phyloP scores from a whole-genome alignment of 2,888 invertebrate genomes.

The Ornithoptera alexandrae region DNA sequence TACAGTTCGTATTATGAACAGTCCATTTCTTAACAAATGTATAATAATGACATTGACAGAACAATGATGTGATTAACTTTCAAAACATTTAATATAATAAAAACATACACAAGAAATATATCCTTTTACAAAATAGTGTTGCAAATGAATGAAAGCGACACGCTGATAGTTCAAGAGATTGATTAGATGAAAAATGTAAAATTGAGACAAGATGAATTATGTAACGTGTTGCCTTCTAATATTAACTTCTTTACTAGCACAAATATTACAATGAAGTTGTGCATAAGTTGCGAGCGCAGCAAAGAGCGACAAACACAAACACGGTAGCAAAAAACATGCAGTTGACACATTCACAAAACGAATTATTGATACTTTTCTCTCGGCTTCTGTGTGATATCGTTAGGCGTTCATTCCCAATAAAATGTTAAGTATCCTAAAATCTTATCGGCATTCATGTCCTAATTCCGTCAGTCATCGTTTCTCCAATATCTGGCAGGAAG shows the following conservation, averaged over 20 bases:
- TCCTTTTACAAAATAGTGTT: conserved; percentile 10
- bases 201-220: neutral
- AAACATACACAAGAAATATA: conserved; percentile 16
- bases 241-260: conserved; percentile 24
- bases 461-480: conserved; percentile 47
- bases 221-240: conserved; percentile 13
- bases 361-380: conserved; percentile 49
- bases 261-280: conserved; percentile 23
- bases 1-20: neutral
- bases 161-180: neutral
- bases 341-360: conserved; percentile 63
- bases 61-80: neutral
- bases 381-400: conserved; percentile 66
- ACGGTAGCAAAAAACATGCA: conserved; percentile 72
- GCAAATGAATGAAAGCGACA: conserved; percentile 9
- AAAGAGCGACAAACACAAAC: conserved; percentile 68
- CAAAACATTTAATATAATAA: neutral
- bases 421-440: conserved; percentile 59
- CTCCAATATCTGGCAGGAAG: conserved; percentile 72
- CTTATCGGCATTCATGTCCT: conserved; percentile 55
- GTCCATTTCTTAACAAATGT: neutral
- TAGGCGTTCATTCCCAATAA: conserved; percentile 69
- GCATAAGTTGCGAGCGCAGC: conserved; percentile 38
- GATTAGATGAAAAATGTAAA: neutral
- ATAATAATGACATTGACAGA: neutral